Conservation (phyloP, 1,140 invertebrate genomes). For the Phenacoccus solenopsis region DNA sequence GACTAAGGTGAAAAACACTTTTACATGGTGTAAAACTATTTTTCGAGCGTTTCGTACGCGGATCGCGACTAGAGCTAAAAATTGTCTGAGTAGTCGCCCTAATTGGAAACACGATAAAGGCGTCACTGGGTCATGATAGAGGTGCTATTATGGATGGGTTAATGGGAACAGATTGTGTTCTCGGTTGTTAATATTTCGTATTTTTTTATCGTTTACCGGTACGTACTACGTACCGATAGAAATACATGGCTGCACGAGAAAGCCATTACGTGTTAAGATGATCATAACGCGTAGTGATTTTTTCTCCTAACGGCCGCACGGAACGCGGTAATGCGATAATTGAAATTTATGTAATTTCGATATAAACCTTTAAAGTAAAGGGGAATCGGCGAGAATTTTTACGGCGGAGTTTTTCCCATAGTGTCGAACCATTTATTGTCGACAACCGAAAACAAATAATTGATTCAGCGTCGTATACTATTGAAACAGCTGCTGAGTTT, state of each 20-base stretch:
- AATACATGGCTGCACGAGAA: neutral
- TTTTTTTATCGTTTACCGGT: no score
- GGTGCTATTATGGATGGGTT: no score
- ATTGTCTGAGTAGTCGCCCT: no score
- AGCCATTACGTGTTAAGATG: neutral
- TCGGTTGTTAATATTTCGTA: no score
- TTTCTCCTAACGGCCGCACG: neutral
- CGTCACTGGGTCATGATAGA: no score
- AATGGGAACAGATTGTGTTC: no score
- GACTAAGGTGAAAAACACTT: neutral
- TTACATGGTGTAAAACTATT: no score
- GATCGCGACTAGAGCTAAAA: no score
- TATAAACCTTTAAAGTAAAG: neutral
- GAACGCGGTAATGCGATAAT: neutral
- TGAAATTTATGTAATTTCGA: neutral
- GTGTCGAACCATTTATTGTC: neutral
- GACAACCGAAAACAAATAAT: neutral
- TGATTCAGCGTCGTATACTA: neutral
- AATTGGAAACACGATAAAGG: no score
- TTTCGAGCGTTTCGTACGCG: no score
- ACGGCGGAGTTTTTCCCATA: neutral
- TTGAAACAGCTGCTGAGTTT: neutral
- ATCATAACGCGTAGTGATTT: neutral
- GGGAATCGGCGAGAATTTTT: neutral
- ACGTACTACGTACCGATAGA: no score